phyloP scores from a whole-genome alignment of 2,888 invertebrate species.

The Luffia ferchaultella region DNA sequence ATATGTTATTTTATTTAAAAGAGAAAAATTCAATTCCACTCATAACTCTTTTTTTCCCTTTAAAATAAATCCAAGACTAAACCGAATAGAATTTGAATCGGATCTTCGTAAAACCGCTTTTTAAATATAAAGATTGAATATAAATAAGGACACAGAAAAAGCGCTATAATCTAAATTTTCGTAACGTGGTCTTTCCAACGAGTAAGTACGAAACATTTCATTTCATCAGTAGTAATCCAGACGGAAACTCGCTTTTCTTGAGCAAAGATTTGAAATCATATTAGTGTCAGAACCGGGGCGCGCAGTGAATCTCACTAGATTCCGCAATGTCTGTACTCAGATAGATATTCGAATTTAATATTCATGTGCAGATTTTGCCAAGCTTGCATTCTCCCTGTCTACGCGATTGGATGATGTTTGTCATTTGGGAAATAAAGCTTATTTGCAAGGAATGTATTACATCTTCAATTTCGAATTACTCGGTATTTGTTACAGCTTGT shows the following conservation, averaged over 20 bases:
- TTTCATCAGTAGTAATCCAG: neutral
- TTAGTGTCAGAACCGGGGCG: conserved; percentile 47
- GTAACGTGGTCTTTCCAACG: neutral
- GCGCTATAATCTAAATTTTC: neutral
- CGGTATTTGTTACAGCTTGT: neutral
- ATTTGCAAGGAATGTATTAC: neutral
- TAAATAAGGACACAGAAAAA: neutral
- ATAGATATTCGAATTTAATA: conserved; percentile 49
- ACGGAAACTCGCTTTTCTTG: conserved; percentile 14
- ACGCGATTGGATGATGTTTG: no score
- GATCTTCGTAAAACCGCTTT: neutral
- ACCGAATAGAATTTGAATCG: neutral
- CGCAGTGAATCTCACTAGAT: conserved; percentile 43
- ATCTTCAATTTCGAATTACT: neutral
- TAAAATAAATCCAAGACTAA: neutral
- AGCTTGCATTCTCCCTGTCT: no score
- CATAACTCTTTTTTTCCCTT: neutral
- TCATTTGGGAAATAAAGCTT: neutral
- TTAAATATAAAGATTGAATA: neutral
- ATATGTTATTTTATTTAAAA: neutral
- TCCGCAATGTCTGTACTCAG: conserved; percentile 43
- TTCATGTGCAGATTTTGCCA: conserved; percentile 38
- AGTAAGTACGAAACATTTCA: neutral
- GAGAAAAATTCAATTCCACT: neutral
- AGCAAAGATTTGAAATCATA: conserved; percentile 38